A percentile compares a stretch with the other conserved stretches of the same genome.
phyloP scores from a whole-genome alignment of 2,888 invertebrate species.

The Syrphus vitripennis region DNA sequence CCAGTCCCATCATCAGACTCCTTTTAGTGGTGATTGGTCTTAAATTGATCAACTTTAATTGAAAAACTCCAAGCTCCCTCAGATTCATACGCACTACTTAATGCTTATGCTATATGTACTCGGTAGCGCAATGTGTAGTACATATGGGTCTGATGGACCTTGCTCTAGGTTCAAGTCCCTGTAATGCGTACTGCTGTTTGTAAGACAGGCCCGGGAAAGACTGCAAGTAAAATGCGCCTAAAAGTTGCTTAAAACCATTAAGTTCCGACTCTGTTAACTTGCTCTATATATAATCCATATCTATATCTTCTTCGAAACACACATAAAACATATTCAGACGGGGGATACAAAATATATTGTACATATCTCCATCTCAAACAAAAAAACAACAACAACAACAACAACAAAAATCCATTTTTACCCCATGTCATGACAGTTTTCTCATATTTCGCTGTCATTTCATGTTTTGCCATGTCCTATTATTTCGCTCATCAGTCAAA shows the following conservation, averaged over 20 bases:
- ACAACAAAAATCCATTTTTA: constrained; percentile 57
- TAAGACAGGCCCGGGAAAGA: no score
- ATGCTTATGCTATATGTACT: no score
- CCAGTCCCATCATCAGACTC: no score
- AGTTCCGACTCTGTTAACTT: neutral
- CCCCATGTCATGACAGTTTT: constrained; percentile 67
- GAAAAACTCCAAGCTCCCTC: no score
- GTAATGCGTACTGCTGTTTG: no score
- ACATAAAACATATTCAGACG: constrained; percentile 44
- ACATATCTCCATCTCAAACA: no score
- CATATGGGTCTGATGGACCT: no score
- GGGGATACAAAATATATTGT: neutral
- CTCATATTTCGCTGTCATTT: constrained; percentile 71
- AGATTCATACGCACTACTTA: no score
- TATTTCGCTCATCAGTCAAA: constrained; percentile 70
- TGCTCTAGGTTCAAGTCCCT: no score
- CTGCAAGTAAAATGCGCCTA: neutral
- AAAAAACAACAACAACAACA: neutral
- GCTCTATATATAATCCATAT: neutral
- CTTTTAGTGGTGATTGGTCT: no score
- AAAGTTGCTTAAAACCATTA: neutral
- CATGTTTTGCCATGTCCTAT: constrained; percentile 71
- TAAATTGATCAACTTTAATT: no score
- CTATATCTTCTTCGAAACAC: neutral
- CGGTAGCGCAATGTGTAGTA: no score